These are phyloP conservation scores for Distichodus sexfasciatus DNA, from an alignment of 2,797 vertebrate genomes.

Conservation along the genomic window DNA sequence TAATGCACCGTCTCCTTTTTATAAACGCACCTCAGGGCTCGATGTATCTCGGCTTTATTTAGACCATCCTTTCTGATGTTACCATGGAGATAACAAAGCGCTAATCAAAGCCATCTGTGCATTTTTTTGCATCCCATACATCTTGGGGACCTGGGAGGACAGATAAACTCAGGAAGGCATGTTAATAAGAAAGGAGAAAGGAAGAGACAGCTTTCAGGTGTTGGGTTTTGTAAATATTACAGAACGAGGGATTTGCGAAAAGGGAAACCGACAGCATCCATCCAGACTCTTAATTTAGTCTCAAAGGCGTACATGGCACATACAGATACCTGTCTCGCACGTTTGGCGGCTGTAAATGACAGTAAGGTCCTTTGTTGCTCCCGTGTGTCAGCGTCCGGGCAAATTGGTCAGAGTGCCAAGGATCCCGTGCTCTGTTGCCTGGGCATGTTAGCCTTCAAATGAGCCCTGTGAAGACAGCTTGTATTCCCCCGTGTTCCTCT, in stretches of 20 bases:
- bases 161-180: constrained; percentile 8
- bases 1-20: constrained; percentile 44
- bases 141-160: constrained; percentile 28
- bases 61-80: constrained; percentile 68
- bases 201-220: background rate
- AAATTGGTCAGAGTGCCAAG: constrained; percentile 18
- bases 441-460: constrained; percentile 56
- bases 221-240: background rate
- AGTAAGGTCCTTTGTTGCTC: constrained; percentile 2
- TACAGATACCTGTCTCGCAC: background rate
- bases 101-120: constrained; percentile 45
- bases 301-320: background rate
- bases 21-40: constrained; percentile 61
- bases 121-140: constrained; percentile 36
- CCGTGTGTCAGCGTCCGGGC: constrained; percentile 13
- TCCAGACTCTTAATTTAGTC: background rate
- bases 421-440: constrained; percentile 13
- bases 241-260: background rate
- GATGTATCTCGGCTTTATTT: constrained; percentile 64
- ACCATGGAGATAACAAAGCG: constrained; percentile 63
- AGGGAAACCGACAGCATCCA: background rate
- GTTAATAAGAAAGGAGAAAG: background rate
- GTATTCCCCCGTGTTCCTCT: constrained; percentile 62
- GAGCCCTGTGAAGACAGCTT: constrained; percentile 62
- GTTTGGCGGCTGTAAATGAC: background rate